Base-by-base conservation (phyloP, 2,113 vertebrate genomes). In the Odontesthes bonariensis region DNA sequence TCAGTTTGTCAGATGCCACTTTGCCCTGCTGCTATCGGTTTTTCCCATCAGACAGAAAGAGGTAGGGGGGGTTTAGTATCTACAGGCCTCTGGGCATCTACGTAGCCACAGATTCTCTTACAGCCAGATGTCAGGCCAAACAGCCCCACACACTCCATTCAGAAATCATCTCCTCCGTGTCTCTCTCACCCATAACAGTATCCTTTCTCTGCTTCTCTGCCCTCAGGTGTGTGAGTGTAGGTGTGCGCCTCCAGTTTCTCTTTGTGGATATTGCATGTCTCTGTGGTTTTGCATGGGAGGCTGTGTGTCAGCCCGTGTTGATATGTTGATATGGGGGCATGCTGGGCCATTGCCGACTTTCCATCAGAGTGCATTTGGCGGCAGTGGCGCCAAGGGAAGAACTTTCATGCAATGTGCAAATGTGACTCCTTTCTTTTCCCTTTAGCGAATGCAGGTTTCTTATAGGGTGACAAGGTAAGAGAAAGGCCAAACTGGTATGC, bases 61-160 rank as follows among this genome's bases (percentile, higher is more conserved):
- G 75, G 55, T 33, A 31, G 8, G 0, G 1, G 59, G 31, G 40
- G 59, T 23, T 91, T 87, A 89, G 80, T 84, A 89, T 81, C 77
- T 76, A 56, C 61, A 16, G 75, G 81, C 86, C 87, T 69, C 66
- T 13, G 54, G 69, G 77, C 66, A 65, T 79, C 85, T 59, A 77
- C 85, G 79, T 73, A 87, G 78, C 65, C 74, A 69, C 81, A 89
- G 84, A 93, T 94, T 91, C 66, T 86, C 86, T 94, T 94, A 88
- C 93, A 88, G 83, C 89, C 89, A 92, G 90, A 93, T 93, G 92
- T 92, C 93, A 84, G 71, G 71, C 85, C 91, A 65, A 86, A 86
- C 51, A 81, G 55, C 68, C 19, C 38, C 46, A 68, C 70, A 59
- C 66, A 33, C 78, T 78, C 75, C 73, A 27, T 83, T 82, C 75